phyloP scores from a whole-genome alignment of 2,113 vertebrate genomes.

The Columba janthina region DNA sequence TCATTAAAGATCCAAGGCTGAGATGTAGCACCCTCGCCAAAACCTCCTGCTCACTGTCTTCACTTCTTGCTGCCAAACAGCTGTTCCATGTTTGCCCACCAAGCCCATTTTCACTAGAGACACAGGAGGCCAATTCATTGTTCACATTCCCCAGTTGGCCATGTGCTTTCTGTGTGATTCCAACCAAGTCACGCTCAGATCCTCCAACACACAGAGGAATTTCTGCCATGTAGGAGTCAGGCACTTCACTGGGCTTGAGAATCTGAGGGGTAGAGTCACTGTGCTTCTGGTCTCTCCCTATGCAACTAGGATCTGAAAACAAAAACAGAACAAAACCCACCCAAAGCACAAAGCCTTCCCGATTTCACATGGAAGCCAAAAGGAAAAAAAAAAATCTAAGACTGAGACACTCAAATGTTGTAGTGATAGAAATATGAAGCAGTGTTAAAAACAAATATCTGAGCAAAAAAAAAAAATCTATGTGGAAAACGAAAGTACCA shows the following conservation, averaged over 20 bases:
- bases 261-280: not conserved
- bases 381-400: not conserved
- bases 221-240: not conserved
- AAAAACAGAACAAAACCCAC: not conserved
- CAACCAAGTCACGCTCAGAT: not conserved
- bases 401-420: not conserved
- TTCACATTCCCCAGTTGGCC: not conserved
- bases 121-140: not conserved
- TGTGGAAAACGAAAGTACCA: not conserved
- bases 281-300: not conserved
- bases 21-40: not conserved
- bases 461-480: not conserved
- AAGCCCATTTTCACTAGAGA: not conserved
- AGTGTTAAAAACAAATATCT: not conserved
- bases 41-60: not conserved
- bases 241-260: not conserved
- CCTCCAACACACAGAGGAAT: constrained; percentile 32
- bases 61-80: not conserved
- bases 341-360: not conserved
- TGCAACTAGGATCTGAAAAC: not conserved
- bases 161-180: not conserved
- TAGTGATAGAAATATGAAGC: not conserved
- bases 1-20: not conserved
- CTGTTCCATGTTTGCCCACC: not conserved
- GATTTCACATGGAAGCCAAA: not conserved